These are phyloP conservation scores for Omphaloscelis lunosa DNA, from an alignment of 2,888 invertebrate species.

Conservation along the genomic window DNA sequence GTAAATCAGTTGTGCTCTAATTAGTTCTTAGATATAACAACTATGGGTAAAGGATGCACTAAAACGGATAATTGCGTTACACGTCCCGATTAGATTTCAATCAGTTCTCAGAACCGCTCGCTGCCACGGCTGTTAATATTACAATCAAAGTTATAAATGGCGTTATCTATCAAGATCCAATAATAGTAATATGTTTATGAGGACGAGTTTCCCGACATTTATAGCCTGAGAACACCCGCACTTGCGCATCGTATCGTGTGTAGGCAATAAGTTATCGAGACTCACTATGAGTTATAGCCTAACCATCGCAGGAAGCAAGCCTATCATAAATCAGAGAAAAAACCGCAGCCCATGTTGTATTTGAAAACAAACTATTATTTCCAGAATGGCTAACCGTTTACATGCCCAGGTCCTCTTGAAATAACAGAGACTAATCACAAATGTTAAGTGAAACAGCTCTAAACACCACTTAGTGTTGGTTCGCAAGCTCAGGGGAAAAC, in stretches of 20 bases:
- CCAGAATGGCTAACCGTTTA: conserved; percentile 29
- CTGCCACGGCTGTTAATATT: conserved; percentile 48
- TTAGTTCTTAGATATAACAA: conserved; percentile 54
- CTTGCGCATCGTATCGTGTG: conserved; percentile 43
- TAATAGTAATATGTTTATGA: conserved; percentile 66
- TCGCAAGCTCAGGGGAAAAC: conserved; percentile 53
- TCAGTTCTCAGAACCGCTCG: conserved; percentile 47
- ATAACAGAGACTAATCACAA: conserved; percentile 57
- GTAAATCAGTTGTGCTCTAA: conserved; percentile 50
- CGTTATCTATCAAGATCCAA: conserved; percentile 52
- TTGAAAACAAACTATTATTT: conserved; percentile 37
- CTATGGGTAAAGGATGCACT: conserved; percentile 62
- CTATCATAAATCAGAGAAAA: conserved; percentile 43
- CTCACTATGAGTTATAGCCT: conserved; percentile 43
- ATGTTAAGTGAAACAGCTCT: conserved; percentile 60
- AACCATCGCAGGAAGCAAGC: conserved; percentile 39
- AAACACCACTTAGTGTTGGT: conserved; percentile 57
- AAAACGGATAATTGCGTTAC: conserved; percentile 59
- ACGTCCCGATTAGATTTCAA: conserved; percentile 53
- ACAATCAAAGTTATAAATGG: conserved; percentile 60
- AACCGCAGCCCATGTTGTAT: conserved; percentile 13
- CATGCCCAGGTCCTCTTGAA: conserved; percentile 21
- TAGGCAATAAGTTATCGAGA: conserved; percentile 49
- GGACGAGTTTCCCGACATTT: conserved; percentile 62
- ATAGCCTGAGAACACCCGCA: conserved; percentile 46